A percentile compares a stretch with the other conserved stretches of the same genome.
These are phyloP conservation scores for Anas capensis DNA, from an alignment of 2,797 vertebrate species.

Conservation along the genomic window DNA sequence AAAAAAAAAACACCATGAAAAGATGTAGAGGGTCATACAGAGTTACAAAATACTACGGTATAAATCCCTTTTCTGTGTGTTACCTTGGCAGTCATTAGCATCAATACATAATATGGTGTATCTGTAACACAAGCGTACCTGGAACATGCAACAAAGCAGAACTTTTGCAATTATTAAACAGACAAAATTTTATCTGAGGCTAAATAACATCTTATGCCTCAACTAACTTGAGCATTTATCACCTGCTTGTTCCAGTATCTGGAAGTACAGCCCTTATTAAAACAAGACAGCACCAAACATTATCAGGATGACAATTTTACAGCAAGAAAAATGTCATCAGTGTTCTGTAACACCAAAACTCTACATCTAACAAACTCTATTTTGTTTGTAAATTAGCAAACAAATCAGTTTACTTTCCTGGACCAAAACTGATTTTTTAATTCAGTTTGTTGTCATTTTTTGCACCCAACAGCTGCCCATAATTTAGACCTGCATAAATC, in stretches of 20 bases:
- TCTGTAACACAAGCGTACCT: conserved; percentile 41
- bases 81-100: conserved; percentile 41
- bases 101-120: not conserved
- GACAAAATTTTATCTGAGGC: conserved; percentile 48
- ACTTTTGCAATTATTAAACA: conserved; percentile 31
- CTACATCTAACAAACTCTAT: not conserved
- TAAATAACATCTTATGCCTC: conserved; percentile 53
- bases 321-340: not conserved
- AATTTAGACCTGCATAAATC: not conserved
- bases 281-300: not conserved
- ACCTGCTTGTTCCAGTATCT: conserved; percentile 22
- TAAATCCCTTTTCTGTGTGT: not conserved
- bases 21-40: not conserved
- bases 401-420: not conserved
- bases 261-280: not conserved
- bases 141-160: conserved; percentile 9
- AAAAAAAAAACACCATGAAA: not conserved
- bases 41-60: conserved; percentile 3
- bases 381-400: not conserved
- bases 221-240: conserved; percentile 52
- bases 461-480: not conserved
- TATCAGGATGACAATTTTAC: not conserved
- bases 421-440: not conserved
- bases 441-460: not conserved
- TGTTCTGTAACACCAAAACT: not conserved